phyloP scores from a whole-genome alignment of 2,797 vertebrate genomes.

The Pantherophis vulpinus region DNA sequence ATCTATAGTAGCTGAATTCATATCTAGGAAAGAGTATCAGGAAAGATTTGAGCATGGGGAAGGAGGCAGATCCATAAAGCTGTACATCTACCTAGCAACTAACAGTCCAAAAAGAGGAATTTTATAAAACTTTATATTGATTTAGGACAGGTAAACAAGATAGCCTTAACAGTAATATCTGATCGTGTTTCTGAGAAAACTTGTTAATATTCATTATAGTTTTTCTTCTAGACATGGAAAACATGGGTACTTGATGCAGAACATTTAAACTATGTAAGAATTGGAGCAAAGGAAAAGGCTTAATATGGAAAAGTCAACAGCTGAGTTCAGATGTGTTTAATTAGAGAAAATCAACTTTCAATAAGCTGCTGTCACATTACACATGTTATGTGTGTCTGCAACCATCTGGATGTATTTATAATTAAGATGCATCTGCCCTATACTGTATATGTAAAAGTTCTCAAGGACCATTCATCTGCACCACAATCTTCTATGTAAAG shows the following conservation, averaged over 20 bases:
- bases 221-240: not conserved
- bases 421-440: not conserved
- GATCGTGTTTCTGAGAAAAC: not conserved
- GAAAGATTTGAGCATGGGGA: not conserved
- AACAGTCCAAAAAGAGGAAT: not conserved
- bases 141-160: conserved; percentile 22
- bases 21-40: not conserved
- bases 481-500: not conserved
- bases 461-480: not conserved
- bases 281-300: not conserved
- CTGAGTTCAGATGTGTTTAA: not conserved
- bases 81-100: not conserved
- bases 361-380: not conserved
- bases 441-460: not conserved
- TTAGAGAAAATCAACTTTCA: not conserved
- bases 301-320: not conserved
- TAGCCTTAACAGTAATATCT: conserved; percentile 8
- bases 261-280: not conserved
- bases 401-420: not conserved
- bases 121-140: conserved; percentile 7
- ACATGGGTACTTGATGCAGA: not conserved
- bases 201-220: not conserved
- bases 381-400: not conserved
- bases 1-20: not conserved
- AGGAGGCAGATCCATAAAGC: not conserved